Evolutionary conservation across 2,888 invertebrate species (phyloP).

Genomic region (Embidobia sp.): DNA sequence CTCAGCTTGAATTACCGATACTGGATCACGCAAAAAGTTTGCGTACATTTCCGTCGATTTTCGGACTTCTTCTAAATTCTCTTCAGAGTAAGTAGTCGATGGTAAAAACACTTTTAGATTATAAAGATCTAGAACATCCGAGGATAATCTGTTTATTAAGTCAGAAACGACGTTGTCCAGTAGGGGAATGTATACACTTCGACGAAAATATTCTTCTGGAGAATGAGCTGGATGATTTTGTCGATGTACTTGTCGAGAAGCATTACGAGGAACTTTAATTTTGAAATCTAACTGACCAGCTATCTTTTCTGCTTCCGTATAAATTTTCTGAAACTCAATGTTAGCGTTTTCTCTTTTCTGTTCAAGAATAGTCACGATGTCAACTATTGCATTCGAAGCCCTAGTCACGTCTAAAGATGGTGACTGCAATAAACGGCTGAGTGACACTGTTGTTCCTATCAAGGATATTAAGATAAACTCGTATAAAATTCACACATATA

Average conservation of each 20-base stretch:
- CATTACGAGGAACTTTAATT: constrained; percentile 66
- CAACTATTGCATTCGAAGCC: constrained; percentile 68
- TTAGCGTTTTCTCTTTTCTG: constrained; percentile 67
- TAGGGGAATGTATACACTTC: constrained; percentile 3
- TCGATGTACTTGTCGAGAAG: constrained; percentile 62
- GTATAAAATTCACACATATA: too few species aligned
- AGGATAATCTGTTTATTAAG: constrained; percentile 62
- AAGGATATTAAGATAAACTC: too few species aligned
- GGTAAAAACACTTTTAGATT: constrained; percentile 67
- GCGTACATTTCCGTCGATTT: background rate
- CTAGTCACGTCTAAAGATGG: constrained; percentile 68
- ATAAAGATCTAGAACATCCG: constrained; percentile 68
- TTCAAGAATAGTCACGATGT: constrained; percentile 66
- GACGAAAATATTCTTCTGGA: constrained; percentile 13
- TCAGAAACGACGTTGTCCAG: constrained; percentile 69
- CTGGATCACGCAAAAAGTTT: background rate
- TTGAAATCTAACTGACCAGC: constrained; percentile 68
- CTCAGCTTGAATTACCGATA: constrained; percentile 1
- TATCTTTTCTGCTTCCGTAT: constrained; percentile 67
- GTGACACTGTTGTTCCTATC: constrained; percentile 27
- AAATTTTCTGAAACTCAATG: constrained; percentile 65
- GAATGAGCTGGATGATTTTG: constrained; percentile 30
- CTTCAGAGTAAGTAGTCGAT: background rate
- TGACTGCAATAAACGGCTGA: constrained; percentile 48
- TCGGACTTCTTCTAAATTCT: background rate